Evolutionary conservation across 2,113 vertebrate genomes (phyloP).

Genomic region (Corythoichthys haematopterus): DNA sequence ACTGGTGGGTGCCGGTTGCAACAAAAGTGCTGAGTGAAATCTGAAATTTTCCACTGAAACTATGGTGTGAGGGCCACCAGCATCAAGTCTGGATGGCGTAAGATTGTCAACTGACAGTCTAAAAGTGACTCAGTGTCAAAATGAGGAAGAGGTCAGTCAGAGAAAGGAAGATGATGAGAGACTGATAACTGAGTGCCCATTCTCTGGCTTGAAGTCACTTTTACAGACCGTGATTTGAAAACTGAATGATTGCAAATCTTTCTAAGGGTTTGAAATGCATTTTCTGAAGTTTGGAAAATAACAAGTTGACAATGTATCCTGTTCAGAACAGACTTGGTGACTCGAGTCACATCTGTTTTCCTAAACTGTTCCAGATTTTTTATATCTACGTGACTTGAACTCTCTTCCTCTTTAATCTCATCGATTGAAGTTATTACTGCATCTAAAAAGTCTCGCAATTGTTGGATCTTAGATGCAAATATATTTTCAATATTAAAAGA

Average conservation of each 20-base stretch:
- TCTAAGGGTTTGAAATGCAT: neutral
- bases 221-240: neutral
- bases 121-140: constrained; percentile 59
- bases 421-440: constrained; percentile 26
- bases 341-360: constrained; percentile 12
- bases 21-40: constrained; percentile 43
- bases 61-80: constrained; percentile 29
- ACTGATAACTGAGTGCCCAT: constrained; percentile 21
- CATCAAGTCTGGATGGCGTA: constrained; percentile 62
- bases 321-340: constrained; percentile 3
- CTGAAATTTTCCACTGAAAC: constrained; percentile 57
- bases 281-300: neutral
- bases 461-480: neutral
- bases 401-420: constrained; percentile 32
- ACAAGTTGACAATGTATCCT: neutral
- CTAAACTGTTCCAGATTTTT: constrained; percentile 5
- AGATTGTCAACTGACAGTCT: constrained; percentile 44
- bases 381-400: constrained; percentile 5
- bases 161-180: constrained; percentile 32
- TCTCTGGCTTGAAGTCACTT: constrained; percentile 4
- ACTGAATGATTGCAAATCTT: neutral
- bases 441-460: constrained; percentile 23
- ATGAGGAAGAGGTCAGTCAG: constrained; percentile 58
- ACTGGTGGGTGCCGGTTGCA: constrained; percentile 20
- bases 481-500: neutral